These are phyloP conservation scores for Lepus townsendii DNA, from an alignment of 2,797 vertebrate species.

Conservation along the genomic window DNA sequence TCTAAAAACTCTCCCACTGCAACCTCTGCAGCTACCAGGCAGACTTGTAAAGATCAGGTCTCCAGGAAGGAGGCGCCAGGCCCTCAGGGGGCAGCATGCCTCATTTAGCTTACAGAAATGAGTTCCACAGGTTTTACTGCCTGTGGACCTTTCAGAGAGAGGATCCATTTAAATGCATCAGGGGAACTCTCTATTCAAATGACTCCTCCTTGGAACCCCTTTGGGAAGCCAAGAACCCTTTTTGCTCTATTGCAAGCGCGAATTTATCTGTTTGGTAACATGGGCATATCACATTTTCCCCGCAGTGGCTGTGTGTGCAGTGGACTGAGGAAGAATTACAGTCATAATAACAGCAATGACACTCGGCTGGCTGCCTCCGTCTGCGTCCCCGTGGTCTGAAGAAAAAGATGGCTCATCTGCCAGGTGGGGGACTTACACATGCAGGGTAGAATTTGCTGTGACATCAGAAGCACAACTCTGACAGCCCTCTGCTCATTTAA, in stretches of 20 bases:
- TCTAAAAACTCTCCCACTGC: no score
- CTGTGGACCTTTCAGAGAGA: background rate
- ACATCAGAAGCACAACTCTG: background rate
- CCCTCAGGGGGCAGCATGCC: background rate
- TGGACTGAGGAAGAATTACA: background rate
- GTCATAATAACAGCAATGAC: background rate
- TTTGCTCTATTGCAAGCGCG: background rate
- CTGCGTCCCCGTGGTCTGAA: background rate
- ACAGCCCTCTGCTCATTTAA: slow-evolving; percentile 37
- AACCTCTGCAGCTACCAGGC: no score
- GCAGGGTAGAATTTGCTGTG: background rate
- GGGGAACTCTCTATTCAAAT: background rate
- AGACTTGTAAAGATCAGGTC: no score
- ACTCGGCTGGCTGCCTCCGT: background rate
- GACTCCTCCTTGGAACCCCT: background rate
- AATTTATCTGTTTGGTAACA: background rate
- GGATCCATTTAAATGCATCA: background rate
- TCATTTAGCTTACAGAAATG: background rate
- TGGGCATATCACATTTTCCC: background rate
- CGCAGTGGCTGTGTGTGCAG: background rate
- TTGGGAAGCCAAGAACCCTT: background rate
- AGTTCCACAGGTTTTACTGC: background rate
- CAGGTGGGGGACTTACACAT: background rate
- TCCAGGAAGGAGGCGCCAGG: background rate
- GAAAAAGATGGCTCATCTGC: background rate